phyloP scores from a whole-genome alignment of 2,113 vertebrate genomes.

The Maccullochella peelii region DNA sequence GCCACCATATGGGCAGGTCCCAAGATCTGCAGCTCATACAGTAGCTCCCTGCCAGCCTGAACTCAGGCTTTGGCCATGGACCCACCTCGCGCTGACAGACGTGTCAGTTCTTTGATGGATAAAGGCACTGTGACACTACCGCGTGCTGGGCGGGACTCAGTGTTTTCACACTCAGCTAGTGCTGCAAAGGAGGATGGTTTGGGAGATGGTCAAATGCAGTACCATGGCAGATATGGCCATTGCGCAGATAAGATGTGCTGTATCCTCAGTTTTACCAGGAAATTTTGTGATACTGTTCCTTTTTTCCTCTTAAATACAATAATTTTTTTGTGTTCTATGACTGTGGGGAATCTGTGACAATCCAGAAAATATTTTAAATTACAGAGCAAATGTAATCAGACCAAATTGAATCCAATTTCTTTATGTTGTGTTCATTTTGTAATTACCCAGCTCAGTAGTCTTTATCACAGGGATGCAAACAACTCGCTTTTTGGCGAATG shows the following conservation, averaged over 20 bases:
- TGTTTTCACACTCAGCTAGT: background rate
- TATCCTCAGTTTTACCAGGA: background rate
- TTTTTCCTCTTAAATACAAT: background rate
- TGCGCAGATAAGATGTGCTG: background rate
- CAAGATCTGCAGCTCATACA: background rate
- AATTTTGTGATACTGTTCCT: no score
- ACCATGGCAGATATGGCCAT: background rate
- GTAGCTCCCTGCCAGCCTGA: slow-evolving; percentile 1
- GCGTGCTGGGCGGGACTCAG: background rate
- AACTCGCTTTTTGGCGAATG: no score
- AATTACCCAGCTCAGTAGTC: background rate
- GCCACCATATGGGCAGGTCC: background rate
- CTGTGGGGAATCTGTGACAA: background rate
- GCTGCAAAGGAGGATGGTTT: slow-evolving; percentile 17
- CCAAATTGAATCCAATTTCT: background rate
- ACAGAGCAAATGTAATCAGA: background rate
- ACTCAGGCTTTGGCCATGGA: slow-evolving; percentile 5
- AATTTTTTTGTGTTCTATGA: background rate
- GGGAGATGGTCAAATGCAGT: background rate
- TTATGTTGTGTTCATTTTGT: background rate
- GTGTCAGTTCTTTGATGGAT: slow-evolving; percentile 43
- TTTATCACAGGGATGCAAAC: no score
- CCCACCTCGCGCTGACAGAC: slow-evolving; percentile 18
- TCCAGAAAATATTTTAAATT: background rate
- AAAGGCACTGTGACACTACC: slow-evolving; percentile 2